Evolutionary conservation across 2,113 vertebrate genomes (phyloP).

Genomic region (Gorsachius goisagi): DNA sequence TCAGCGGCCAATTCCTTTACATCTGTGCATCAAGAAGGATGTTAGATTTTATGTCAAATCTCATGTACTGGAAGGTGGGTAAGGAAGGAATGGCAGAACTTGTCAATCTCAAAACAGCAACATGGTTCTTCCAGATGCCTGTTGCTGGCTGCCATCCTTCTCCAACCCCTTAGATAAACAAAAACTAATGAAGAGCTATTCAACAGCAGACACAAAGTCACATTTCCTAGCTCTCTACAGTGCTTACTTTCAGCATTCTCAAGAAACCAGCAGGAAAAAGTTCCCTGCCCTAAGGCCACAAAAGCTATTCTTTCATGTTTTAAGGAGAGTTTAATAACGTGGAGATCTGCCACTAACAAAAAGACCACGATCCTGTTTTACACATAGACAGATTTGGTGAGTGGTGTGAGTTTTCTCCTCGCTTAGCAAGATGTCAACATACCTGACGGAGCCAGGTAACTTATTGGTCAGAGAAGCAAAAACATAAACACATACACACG

Average conservation of each 20-base stretch:
- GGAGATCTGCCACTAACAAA: neutral
- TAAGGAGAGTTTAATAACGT: neutral
- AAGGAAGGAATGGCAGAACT: neutral
- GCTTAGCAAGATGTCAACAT: neutral
- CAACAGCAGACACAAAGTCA: neutral
- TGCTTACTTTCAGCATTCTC: neutral
- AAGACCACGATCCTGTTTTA: neutral
- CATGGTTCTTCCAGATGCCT: neutral
- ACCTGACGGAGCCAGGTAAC: neutral
- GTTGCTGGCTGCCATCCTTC: neutral
- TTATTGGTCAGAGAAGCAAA: neutral
- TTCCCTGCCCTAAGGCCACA: neutral
- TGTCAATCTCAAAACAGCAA: neutral
- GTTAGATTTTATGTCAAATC: neutral
- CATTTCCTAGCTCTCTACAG: neutral
- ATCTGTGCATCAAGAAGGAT: neutral
- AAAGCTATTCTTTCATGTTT: neutral
- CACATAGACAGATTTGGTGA: fast-evolving
- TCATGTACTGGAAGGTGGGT: neutral
- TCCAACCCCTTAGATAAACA: neutral
- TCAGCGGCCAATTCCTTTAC: neutral
- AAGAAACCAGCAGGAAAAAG: neutral
- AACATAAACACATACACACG: fast-evolving
- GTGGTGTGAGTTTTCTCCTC: neutral
- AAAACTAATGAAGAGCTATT: neutral